Percentiles rank a stretch among this genome's conserved stretches.
Conservation (phyloP, 1,140 invertebrate genomes). For the Pseudomyrmex cubaensis region DNA sequence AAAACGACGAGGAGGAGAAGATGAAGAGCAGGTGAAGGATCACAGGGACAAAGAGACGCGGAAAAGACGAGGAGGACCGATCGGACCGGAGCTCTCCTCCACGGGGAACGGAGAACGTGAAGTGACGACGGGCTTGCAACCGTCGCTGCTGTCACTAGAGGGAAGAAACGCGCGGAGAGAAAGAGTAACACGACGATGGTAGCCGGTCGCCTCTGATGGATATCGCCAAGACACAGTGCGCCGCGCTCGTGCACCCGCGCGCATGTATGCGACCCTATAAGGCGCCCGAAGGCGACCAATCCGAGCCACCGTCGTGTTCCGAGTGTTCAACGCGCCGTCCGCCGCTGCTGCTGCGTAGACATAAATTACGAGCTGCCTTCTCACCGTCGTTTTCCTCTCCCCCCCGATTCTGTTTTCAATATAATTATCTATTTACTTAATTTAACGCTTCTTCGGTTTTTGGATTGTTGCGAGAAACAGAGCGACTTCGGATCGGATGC, state of each 20-base stretch:
- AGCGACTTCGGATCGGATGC: background rate
- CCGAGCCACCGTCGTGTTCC: slow-evolving; percentile 80
- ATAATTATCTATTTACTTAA: slow-evolving; percentile 30
- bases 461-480: background rate
- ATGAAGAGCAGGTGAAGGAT: slow-evolving; percentile 50
- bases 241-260: slow-evolving; percentile 77
- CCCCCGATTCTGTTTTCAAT: slow-evolving; percentile 25
- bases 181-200: slow-evolving; percentile 72
- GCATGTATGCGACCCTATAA: slow-evolving; percentile 84
- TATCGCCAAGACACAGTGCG: slow-evolving; percentile 70
- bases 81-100: slow-evolving; percentile 13
- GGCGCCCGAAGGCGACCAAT: slow-evolving; percentile 80
- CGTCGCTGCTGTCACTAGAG: slow-evolving; percentile 51
- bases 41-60: slow-evolving; percentile 4
- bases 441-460: background rate
- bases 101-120: slow-evolving; percentile 39
- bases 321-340: slow-evolving; percentile 80
- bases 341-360: slow-evolving; percentile 69
- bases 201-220: slow-evolving; percentile 79
- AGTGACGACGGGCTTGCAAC: slow-evolving; percentile 52
- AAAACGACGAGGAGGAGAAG: background rate
- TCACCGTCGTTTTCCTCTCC: slow-evolving; percentile 67
- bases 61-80: slow-evolving; percentile 28
- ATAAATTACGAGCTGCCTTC: slow-evolving; percentile 79
- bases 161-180: slow-evolving; percentile 69